Percentiles rank a stretch among this genome's conserved stretches.
These are phyloP conservation scores for Lucilia sericata DNA, from an alignment of 1,140 invertebrate species.

Conservation along the genomic window DNA sequence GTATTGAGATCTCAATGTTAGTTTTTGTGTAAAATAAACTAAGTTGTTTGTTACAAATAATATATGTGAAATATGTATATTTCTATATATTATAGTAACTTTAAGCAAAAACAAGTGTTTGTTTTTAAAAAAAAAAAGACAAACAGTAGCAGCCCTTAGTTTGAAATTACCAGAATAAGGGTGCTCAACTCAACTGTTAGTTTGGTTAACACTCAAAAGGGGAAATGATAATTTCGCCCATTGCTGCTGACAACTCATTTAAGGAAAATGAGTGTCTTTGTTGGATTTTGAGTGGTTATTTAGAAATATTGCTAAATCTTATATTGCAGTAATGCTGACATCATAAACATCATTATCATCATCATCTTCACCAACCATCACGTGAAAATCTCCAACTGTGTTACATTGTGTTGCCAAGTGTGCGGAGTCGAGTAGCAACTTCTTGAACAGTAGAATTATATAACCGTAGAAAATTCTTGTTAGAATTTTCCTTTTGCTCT, in stretches of 20 bases:
- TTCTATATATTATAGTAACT: no score
- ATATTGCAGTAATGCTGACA: not conserved
- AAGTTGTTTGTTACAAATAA: not conserved
- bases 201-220: not conserved
- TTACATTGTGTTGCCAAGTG: constrained; percentile 19
- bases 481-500: not conserved
- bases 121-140: no score
- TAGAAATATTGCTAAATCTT: not conserved
- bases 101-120: no score
- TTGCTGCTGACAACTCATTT: not conserved
- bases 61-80: no score
- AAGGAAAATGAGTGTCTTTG: not conserved
- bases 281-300: not conserved
- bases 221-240: not conserved
- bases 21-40: constrained; percentile 2
- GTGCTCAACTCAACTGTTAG: not conserved
- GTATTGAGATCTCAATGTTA: not conserved
- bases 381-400: constrained; percentile 25
- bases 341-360: not conserved
- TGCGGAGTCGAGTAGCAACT: not conserved
- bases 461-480: constrained; percentile 6
- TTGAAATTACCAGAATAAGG: no score
- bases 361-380: not conserved
- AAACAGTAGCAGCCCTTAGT: no score
- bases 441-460: not conserved